Base-by-base conservation (phyloP, 2,888 invertebrate genomes). In the Pharmacophagus antenor region DNA sequence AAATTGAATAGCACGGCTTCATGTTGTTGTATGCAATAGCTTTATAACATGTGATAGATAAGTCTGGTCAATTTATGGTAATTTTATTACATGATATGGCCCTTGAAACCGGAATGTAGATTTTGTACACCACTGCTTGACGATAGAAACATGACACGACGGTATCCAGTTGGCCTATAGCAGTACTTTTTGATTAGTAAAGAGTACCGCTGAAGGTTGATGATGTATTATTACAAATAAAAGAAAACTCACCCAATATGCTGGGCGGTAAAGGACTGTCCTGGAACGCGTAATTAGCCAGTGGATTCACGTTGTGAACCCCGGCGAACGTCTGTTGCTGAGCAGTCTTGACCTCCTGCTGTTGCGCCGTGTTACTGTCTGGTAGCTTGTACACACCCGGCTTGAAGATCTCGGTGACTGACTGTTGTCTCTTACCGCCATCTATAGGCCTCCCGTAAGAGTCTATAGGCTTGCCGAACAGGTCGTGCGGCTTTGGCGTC, bases 291-390 rank as follows among this genome's bases (percentile, higher is more conserved):
- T 61, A 61, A 52, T 61, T 61, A 7, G 61, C 61, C 0, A 61
- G 48, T 18, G 49, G 63, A 62, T 31, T 66, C 46, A 41, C 62
- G 61, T 46, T 64, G 52, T 50, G 62, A 41, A 37, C 18, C 12
- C 56, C 52, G 10, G 37, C 41, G 27, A 56, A 56, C 10, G 62
- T 56, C 23, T 65, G 88, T 62, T 88, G 88, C 64, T 90, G 89
- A 2, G 83, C 87, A 4, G 88, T 88, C 71, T 88, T 88, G 65
- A 88, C 87, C 62, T 84, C 83, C 62, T 87, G 86, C 62, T 88
- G 87, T 1, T 85, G 82, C 0, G 87, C 83, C 2, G 84, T 75
- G 42, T 82, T 83, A 55, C 79, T 85, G 62, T 89, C 88, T 2
- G 82, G 79, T 31, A 90, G 68, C 66, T 89, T 86, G 63, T 77